phyloP scores from a whole-genome alignment of 1,140 invertebrate species.

The Sipha flava region DNA sequence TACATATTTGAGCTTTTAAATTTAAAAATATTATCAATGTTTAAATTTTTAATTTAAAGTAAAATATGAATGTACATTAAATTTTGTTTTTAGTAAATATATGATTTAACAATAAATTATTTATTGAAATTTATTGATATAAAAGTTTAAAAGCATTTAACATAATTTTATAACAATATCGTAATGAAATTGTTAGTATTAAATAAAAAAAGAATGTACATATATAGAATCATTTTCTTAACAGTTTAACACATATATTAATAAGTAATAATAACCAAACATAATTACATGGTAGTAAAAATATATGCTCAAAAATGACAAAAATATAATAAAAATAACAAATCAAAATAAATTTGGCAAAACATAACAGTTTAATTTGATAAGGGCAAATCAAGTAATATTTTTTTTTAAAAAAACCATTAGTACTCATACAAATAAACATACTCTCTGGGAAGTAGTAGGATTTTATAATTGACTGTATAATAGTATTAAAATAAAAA shows the following conservation, averaged over 20 bases:
- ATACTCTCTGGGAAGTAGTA: neutral
- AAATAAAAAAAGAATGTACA: slow-evolving; percentile 2
- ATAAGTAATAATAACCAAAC: slow-evolving; percentile 1
- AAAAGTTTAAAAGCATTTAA: neutral
- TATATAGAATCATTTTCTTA: neutral
- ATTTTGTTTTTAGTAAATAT: neutral
- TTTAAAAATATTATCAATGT: neutral
- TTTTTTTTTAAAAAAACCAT: too few relatives aligned
- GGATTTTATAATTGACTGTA: slow-evolving; percentile 1
- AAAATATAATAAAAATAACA: slow-evolving; percentile 12
- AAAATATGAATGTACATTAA: neutral
- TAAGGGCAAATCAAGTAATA: neutral
- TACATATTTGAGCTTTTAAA: neutral
- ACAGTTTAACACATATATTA: neutral
- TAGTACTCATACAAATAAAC: neutral
- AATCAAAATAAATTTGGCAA: neutral
- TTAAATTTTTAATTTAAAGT: neutral
- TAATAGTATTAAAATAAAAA: neutral
- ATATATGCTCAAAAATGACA: neutral
- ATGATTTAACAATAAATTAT: neutral
- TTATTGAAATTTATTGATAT: neutral
- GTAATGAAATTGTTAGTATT: neutral
- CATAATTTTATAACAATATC: neutral
- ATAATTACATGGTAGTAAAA: neutral
- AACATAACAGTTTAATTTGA: neutral